Conservation (phyloP, 2,888 invertebrate genomes). For the Sipha maydis region DNA sequence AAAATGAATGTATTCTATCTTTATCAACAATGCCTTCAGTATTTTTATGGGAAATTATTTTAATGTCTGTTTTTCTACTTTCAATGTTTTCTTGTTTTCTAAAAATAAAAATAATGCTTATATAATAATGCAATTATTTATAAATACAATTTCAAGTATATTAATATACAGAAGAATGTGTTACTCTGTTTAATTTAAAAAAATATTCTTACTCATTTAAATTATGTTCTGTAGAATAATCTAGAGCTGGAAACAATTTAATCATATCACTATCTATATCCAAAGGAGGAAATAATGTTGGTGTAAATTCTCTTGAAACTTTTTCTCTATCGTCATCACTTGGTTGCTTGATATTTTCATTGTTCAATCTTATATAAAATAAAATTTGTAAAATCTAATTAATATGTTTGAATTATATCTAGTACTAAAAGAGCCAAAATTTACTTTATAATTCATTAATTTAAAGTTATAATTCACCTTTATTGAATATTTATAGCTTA, state of each 20-base stretch:
- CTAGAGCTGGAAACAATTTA: conserved; percentile 39
- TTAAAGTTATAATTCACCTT: no score
- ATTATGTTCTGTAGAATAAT: conserved; percentile 38
- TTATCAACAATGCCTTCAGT: background rate
- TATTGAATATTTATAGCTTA: no score
- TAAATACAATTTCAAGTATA: background rate
- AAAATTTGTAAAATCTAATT: background rate
- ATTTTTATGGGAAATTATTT: background rate
- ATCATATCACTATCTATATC: conserved; percentile 46
- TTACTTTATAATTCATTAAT: no score
- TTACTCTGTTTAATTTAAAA: background rate
- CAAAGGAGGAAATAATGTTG: conserved; percentile 26
- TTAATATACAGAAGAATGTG: background rate
- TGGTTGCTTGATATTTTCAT: background rate
- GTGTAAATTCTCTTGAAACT: conserved; percentile 37
- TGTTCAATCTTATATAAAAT: conserved; percentile 21
- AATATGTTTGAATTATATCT: background rate
- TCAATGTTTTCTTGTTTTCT: background rate
- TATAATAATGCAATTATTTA: background rate
- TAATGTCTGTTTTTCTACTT: background rate
- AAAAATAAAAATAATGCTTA: background rate
- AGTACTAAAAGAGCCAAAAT: no score
- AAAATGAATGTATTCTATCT: background rate
- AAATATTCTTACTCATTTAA: conserved; percentile 36
- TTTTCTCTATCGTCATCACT: background rate